Percentiles rank a stretch among this genome's conserved stretches.
Evolutionary conservation across 2,888 invertebrate genomes (phyloP).

Genomic region (Oxycera nigricornis): DNA sequence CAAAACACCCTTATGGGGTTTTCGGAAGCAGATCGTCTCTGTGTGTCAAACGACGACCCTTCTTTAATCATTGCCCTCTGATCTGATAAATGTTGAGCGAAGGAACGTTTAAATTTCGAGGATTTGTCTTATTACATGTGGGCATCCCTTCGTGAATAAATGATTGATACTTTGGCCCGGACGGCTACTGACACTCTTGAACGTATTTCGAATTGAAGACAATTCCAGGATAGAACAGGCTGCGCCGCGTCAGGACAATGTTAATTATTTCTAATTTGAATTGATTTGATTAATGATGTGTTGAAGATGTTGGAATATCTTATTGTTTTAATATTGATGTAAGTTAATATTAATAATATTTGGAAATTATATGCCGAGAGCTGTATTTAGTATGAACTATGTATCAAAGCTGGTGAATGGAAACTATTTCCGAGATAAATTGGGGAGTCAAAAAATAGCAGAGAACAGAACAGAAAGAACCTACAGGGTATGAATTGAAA

Average conservation of each 20-base stretch:
- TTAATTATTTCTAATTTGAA: slow-evolving; percentile 56
- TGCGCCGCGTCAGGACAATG: slow-evolving; percentile 49
- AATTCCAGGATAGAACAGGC: slow-evolving; percentile 7
- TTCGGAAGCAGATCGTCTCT: not conserved
- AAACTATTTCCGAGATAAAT: too few relatives aligned
- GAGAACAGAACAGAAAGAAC: too few relatives aligned
- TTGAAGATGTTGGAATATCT: not conserved
- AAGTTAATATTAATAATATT: too few relatives aligned
- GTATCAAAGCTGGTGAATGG: too few relatives aligned
- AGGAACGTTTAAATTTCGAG: slow-evolving; percentile 41
- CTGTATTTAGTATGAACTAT: too few relatives aligned
- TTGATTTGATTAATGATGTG: slow-evolving; percentile 55
- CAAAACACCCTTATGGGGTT: not conserved
- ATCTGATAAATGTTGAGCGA: slow-evolving; percentile 37
- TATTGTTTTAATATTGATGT: too few relatives aligned
- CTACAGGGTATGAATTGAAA: too few relatives aligned
- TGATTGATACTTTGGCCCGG: slow-evolving; percentile 44
- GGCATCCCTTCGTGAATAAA: slow-evolving; percentile 47
- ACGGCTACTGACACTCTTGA: slow-evolving; percentile 31
- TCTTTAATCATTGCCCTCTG: slow-evolving; percentile 36
- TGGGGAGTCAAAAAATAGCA: too few relatives aligned
- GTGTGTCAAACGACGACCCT: slow-evolving; percentile 33
- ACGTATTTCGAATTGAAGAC: slow-evolving; percentile 25
- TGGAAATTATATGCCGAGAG: too few relatives aligned
- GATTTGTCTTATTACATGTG: slow-evolving; percentile 47